phyloP scores from a whole-genome alignment of 2,888 invertebrate genomes.

The Cistogaster globosa region DNA sequence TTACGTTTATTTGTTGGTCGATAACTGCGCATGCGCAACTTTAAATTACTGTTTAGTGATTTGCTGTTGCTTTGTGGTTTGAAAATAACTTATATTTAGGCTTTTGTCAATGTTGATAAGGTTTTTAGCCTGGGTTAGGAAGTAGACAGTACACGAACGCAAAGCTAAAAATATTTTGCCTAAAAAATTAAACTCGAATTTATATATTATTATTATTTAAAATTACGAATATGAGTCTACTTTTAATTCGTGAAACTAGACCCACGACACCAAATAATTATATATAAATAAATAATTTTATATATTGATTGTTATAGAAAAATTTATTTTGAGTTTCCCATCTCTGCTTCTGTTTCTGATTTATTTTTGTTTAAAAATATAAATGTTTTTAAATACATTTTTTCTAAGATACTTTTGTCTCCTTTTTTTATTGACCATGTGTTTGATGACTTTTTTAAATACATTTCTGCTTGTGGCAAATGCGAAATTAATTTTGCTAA shows the following conservation, averaged over 20 bases:
- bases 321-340: background rate
- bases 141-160: too few relatives aligned
- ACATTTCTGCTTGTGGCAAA: constrained; percentile 46
- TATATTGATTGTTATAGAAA: too few relatives aligned
- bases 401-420: background rate
- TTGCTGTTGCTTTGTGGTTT: constrained; percentile 11
- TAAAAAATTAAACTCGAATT: too few relatives aligned
- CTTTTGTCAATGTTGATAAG: constrained; percentile 46
- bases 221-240: too few relatives aligned
- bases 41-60: constrained; percentile 53
- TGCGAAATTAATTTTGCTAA: constrained; percentile 28
- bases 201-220: too few relatives aligned
- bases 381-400: constrained; percentile 27
- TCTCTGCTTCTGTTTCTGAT: background rate
- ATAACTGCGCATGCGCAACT: constrained; percentile 61
- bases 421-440: constrained; percentile 15
- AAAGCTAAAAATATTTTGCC: too few relatives aligned
- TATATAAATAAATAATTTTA: too few relatives aligned
- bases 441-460: constrained; percentile 52
- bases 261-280: too few relatives aligned
- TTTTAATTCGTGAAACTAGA: too few relatives aligned
- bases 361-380: constrained; percentile 9
- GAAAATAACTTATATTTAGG: background rate
- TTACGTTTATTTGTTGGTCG: constrained; percentile 11
- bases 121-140: constrained; percentile 6